These are phyloP conservation scores for Gymnocephalus cernua DNA, from an alignment of 2,113 vertebrate genomes.

Conservation along the genomic window DNA sequence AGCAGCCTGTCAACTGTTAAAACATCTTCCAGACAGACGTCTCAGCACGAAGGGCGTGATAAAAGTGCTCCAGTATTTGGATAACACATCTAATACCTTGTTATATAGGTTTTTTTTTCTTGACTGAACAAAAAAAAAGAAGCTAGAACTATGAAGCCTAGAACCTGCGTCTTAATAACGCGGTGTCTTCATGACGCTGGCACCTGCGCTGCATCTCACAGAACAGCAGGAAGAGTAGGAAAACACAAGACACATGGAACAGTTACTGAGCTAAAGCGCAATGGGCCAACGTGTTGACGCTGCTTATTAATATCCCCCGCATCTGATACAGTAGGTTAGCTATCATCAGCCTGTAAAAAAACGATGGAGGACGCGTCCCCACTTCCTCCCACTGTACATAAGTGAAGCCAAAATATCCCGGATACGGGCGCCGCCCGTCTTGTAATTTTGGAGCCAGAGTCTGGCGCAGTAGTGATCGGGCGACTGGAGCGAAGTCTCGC, in stretches of 20 bases:
- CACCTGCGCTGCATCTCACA: background rate
- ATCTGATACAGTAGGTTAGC: too few species aligned
- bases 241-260: background rate
- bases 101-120: background rate
- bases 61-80: constrained; percentile 40
- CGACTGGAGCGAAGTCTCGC: too few species aligned
- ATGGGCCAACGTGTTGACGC: background rate
- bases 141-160: constrained; percentile 3
- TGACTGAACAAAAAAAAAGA: constrained; percentile 16
- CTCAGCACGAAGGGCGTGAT: constrained; percentile 39
- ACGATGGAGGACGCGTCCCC: too few species aligned
- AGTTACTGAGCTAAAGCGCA: background rate
- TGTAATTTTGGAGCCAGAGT: too few species aligned
- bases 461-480: too few species aligned
- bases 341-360: too few species aligned
- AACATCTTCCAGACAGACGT: constrained; percentile 59
- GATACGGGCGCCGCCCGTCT: too few species aligned
- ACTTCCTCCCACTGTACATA: too few species aligned
- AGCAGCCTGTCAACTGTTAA: constrained; percentile 57
- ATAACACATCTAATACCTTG: constrained; percentile 32
- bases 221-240: background rate
- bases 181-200: background rate
- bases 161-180: constrained; percentile 7
- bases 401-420: too few species aligned
- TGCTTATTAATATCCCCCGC: too few species aligned